phyloP scores from a whole-genome alignment of 2,888 invertebrate genomes.

The Heterodera filipjevi region DNA sequence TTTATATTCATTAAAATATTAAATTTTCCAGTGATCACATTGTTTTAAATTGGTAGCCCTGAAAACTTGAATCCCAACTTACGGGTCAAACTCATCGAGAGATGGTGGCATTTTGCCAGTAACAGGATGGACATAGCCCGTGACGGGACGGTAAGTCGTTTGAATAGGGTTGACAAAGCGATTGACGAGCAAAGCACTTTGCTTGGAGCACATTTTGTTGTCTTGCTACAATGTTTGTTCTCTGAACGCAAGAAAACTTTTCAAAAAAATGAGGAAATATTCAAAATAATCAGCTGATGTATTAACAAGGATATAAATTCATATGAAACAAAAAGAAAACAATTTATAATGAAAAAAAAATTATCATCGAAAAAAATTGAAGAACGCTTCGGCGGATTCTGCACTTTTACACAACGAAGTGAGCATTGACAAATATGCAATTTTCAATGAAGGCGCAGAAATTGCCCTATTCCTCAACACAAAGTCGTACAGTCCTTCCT shows the following conservation, averaged over 20 bases:
- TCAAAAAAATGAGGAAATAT: no score
- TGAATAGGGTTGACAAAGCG: background rate
- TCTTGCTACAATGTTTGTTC: no score
- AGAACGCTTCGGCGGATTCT: constrained; percentile 25
- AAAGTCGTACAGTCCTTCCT: constrained; percentile 34
- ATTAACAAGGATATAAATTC: no score
- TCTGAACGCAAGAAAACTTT: no score
- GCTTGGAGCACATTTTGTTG: background rate
- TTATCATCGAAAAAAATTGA: constrained; percentile 31
- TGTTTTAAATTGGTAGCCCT: no score
- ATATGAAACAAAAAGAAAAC: background rate
- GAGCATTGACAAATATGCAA: constrained; percentile 32
- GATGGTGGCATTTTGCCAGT: constrained; percentile 59
- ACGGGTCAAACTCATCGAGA: constrained; percentile 62
- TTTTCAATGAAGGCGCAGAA: constrained; percentile 28
- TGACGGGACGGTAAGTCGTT: background rate
- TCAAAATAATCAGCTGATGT: no score
- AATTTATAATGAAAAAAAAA: background rate
- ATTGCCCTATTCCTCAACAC: constrained; percentile 29
- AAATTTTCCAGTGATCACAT: no score
- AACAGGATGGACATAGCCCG: constrained; percentile 42
- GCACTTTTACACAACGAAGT: constrained; percentile 31
- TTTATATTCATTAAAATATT: no score
- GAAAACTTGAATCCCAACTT: no score
- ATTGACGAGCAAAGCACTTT: background rate